Base-by-base conservation (phyloP, 2,797 vertebrate genomes). In the Esox lucius region DNA sequence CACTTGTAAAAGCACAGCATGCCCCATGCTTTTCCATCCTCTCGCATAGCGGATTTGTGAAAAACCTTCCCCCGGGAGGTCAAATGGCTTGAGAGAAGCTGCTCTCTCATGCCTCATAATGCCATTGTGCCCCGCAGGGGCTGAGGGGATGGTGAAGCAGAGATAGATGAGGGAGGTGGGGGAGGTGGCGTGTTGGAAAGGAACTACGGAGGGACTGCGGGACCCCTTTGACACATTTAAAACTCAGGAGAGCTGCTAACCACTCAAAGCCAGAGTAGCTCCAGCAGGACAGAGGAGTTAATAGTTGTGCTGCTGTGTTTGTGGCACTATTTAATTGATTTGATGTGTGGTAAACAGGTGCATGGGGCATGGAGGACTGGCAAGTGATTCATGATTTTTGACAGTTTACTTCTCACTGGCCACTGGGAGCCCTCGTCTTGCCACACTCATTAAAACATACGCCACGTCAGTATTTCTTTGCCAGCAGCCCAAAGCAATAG, bases 81-180 rank as follows among this genome's bases (percentile, higher is more conserved):
- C 87, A 89, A 88, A 89, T 81, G 83, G 82, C 78, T 87, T 2
- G 26, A 84, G 84, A 88, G 80, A 76, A 86, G 82, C 84, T 81
- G 79, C 74, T 77, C 81, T 88, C 78, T 88, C 78, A 84, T 82
- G 76, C 76, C 81, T 89, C 81, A 83, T 88, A 86, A 90, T 88
- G 80, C 86, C 77, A 77, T 64, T 16, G 68, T 11, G 75, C 42
- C 16, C 48, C 19, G 24, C 26, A 11, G 46, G 16, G 24, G 17
- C 49, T 70, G 68, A 49, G 31, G 16, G 31, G 31, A 65, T 35
- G 31, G 64, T 13, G 64, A 2, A 31, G 26, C 16, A 16, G 26
- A 33, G 64, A 16, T 17, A 31, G 13, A 19, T 15, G 64, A 22
- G 53, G 49, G 13, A 19, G 49, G 49, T 15, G 7, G n/a, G 61